Percentiles rank a stretch among this genome's conserved stretches.
These are phyloP conservation scores for Chrysolina haemoptera DNA, from an alignment of 2,888 invertebrate genomes.

Conservation along the genomic window DNA sequence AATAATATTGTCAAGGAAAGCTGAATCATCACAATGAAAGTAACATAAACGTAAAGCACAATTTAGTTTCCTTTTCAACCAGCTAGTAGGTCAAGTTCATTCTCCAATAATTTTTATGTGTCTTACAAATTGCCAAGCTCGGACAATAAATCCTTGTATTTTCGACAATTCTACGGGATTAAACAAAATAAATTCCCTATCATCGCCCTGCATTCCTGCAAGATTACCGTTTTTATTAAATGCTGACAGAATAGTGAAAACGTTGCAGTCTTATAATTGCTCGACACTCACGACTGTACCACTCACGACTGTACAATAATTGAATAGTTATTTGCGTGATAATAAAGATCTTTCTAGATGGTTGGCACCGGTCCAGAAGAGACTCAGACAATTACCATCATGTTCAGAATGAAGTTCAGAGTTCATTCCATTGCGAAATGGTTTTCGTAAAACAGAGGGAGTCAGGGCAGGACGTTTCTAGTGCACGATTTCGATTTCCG, in stretches of 20 bases:
- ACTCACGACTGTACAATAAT: constrained; percentile 56
- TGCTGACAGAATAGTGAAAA: constrained; percentile 42
- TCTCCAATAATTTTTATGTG: neutral
- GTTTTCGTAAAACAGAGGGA: constrained; percentile 52
- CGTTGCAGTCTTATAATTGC: constrained; percentile 47
- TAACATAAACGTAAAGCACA: neutral
- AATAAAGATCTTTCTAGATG: constrained; percentile 42
- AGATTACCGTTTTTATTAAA: constrained; percentile 40
- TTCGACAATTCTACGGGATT: constrained; percentile 34
- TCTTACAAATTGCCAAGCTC: constrained; percentile 13
- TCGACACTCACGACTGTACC: constrained; percentile 53
- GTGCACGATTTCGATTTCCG: too few relatives aligned
- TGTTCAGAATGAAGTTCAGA: constrained; percentile 58
- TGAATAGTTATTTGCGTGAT: constrained; percentile 58
- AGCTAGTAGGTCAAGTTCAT: neutral
- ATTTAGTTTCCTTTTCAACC: neutral
- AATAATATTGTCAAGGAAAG: neutral
- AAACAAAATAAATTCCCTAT: constrained; percentile 31
- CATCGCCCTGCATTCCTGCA: constrained; percentile 30
- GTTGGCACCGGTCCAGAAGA: constrained; percentile 27
- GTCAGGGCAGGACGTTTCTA: constrained; percentile 44
- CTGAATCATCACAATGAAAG: neutral
- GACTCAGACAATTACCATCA: constrained; percentile 61
- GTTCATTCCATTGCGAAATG: constrained; percentile 60
- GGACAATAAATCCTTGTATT: constrained; percentile 39